Base-by-base conservation (phyloP, 2,113 vertebrate species). In the Philantomba maxwellii region DNA sequence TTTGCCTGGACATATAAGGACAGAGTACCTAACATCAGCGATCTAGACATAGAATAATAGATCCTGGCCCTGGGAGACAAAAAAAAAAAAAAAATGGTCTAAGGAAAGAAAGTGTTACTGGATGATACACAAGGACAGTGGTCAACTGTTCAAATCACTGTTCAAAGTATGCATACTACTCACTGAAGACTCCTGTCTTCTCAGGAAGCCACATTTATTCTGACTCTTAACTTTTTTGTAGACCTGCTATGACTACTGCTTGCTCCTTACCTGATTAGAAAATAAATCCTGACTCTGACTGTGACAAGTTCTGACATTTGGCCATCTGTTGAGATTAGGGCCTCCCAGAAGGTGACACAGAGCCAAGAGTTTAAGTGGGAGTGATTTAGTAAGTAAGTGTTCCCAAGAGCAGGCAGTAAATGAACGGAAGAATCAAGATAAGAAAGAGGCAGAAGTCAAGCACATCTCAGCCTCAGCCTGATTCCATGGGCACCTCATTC, bases 271-370 rank as follows among this genome's bases (percentile, higher is more conserved):
- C 66, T 16, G 66, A 28, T 90, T 95, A 39, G 53, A n/a, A 82
- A 25, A 97, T 96, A 95, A 97, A 96, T 97, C 33, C 23, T 95
- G 45, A 53, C 62, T 75, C 70, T 93, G 95, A 47, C 87, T 77
- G 43, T 84, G 91, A 94, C 80, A 55, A 77, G 58, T 92, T 91
- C 87, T 94, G 92, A 97, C 96, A 94, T 81, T 84, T 84, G 89
- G 39, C 58, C 93, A 92, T 97, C 89, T 97, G 89, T 81, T 7
- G 43, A 85, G 84, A 90, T 95, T 87, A 94, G 43, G n/a, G 87
- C 93, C 58, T 87, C 53, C 87, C 75, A 75, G 84, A 95, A 96
- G 64, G 58, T 23, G n/a, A 95, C 84, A 83, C 49, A 86, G 30
- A 94, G 92, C 45, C 64, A 95, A 96, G 30, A 77, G 66, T 82